Conservation (phyloP, 2,888 invertebrate genomes). For the Perithous albicinctus region DNA sequence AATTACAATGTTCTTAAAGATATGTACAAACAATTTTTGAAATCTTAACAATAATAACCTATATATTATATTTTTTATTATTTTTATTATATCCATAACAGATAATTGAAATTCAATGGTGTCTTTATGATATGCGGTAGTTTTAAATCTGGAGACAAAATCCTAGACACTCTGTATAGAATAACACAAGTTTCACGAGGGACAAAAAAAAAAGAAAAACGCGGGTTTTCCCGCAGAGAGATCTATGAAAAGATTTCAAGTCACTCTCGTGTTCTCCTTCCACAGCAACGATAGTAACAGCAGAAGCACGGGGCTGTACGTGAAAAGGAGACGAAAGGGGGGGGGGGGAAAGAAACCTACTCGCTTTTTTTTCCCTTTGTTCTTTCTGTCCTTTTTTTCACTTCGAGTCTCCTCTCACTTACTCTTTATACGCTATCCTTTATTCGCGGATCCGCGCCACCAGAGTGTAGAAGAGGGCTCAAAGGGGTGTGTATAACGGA, state of each 20-base stretch:
- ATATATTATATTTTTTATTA: neutral
- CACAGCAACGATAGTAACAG: neutral
- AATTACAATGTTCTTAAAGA: too few relatives aligned
- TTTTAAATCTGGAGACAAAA: neutral
- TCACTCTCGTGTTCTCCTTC: slow-evolving; percentile 23
- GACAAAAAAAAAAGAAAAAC: slow-evolving; percentile 5
- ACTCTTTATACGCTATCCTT: slow-evolving; percentile 61
- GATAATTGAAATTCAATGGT: neutral
- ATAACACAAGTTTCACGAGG: neutral
- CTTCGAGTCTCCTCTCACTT: slow-evolving; percentile 28
- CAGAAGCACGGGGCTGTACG: slow-evolving; percentile 8
- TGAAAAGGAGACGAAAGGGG: slow-evolving; percentile 16
- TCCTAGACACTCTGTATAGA: neutral
- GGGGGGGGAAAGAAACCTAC: neutral
- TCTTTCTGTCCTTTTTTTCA: slow-evolving; percentile 14
- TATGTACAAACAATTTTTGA: too few relatives aligned
- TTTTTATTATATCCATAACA: neutral
- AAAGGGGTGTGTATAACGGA: slow-evolving; percentile 46
- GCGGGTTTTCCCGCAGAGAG: slow-evolving; percentile 21
- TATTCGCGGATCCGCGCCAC: slow-evolving; percentile 66
- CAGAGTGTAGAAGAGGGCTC: slow-evolving; percentile 52
- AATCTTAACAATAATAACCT: too few relatives aligned
- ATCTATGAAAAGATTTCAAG: slow-evolving; percentile 32
- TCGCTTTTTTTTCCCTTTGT: slow-evolving; percentile 51
- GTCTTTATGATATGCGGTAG: neutral